phyloP scores from a whole-genome alignment of 1,140 invertebrate species.

The Olivierus martensii region DNA sequence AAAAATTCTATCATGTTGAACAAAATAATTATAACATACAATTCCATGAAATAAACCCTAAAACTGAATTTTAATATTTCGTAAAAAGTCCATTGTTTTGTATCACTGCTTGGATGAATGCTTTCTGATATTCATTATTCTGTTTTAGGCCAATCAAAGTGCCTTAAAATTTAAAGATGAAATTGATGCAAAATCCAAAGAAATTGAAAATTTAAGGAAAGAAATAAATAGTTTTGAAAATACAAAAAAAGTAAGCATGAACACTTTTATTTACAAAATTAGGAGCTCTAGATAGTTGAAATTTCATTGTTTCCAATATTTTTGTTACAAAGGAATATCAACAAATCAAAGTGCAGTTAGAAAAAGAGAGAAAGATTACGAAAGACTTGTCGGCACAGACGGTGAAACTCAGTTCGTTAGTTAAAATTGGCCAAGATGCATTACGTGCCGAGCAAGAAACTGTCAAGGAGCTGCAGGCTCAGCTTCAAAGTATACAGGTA shows the following conservation, averaged over 20 bases:
- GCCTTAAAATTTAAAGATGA: slow-evolving; percentile 12
- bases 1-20: no score
- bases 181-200: slow-evolving; percentile 13
- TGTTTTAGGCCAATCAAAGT: slow-evolving; percentile 7
- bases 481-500: slow-evolving; percentile 7
- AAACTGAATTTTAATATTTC: no score
- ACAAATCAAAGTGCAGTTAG: slow-evolving; percentile 22
- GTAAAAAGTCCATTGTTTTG: no score
- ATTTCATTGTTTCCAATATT: background rate
- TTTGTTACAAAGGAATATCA: slow-evolving; percentile 13
- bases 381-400: slow-evolving; percentile 28
- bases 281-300: background rate
- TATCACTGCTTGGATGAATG: no score
- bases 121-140: no score
- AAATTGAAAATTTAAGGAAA: slow-evolving; percentile 11
- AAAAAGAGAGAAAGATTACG: slow-evolving; percentile 26
- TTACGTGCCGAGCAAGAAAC: slow-evolving; percentile 27
- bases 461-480: slow-evolving; percentile 24
- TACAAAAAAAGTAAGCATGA: slow-evolving; percentile 4
- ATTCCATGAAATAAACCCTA: no score
- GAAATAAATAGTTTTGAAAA: slow-evolving; percentile 3
- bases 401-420: slow-evolving; percentile 28
- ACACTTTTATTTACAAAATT: background rate
- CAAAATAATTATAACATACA: no score
- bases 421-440: slow-evolving; percentile 31